Evolutionary conservation across 2,888 invertebrate genomes (phyloP).

Genomic region (Criorhina ranunculi): DNA sequence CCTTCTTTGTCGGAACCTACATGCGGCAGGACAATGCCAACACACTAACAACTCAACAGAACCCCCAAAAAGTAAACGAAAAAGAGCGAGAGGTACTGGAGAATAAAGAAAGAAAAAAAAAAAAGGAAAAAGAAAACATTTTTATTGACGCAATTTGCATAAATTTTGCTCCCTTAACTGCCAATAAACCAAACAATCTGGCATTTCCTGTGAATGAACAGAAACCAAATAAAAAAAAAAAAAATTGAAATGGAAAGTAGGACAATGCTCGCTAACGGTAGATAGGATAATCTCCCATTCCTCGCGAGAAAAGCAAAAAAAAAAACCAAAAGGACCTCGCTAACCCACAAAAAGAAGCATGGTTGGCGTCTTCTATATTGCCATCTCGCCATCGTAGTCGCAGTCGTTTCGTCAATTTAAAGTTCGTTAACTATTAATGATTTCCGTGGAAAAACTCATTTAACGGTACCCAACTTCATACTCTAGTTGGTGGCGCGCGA

Average conservation of each 20-base stretch:
- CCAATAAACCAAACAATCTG: slow-evolving; percentile 77
- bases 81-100: neutral
- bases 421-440: slow-evolving; percentile 77
- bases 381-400: slow-evolving; percentile 27
- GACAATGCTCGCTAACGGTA: slow-evolving; percentile 73
- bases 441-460: slow-evolving; percentile 74
- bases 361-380: slow-evolving; percentile 39
- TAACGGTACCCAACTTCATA: slow-evolving; percentile 67
- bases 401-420: slow-evolving; percentile 76
- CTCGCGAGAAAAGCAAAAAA: slow-evolving; percentile 13
- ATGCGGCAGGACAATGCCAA: slow-evolving; percentile 46
- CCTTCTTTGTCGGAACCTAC: slow-evolving; percentile 4
- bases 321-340: slow-evolving; percentile 39
- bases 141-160: slow-evolving; percentile 76
- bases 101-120: slow-evolving; percentile 13
- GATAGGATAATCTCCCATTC: slow-evolving; percentile 67
- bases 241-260: slow-evolving; percentile 59
- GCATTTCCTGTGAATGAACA: slow-evolving; percentile 67
- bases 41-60: slow-evolving; percentile 31
- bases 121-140: slow-evolving; percentile 56
- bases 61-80: neutral
- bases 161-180: slow-evolving; percentile 75
- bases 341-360: slow-evolving; percentile 51
- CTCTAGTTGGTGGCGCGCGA: slow-evolving; percentile 16
- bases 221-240: slow-evolving; percentile 22